Conservation (phyloP, 1,140 invertebrate species). For the Trichonephila clavata region DNA sequence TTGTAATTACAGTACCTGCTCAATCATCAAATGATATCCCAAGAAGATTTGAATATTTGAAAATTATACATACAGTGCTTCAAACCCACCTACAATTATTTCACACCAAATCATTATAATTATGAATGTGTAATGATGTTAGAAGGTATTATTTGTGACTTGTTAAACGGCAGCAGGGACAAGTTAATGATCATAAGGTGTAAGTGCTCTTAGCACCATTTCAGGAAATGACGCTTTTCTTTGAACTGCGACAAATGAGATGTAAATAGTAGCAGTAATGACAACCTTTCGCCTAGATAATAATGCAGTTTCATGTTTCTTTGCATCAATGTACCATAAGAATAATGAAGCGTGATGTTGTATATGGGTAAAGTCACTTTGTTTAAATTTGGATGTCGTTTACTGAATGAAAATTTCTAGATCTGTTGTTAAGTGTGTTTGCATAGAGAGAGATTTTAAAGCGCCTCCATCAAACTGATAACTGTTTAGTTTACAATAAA, state of each 20-base stretch:
- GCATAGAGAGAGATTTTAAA: too few relatives aligned
- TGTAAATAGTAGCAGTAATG: conserved; percentile 21
- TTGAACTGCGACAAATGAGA: not conserved
- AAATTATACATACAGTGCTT: not conserved
- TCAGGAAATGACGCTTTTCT: not conserved
- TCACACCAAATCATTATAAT: conserved; percentile 26
- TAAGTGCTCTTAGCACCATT: not conserved
- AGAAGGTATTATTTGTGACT: conserved; percentile 47
- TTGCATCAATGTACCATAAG: not conserved
- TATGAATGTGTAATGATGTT: not conserved
- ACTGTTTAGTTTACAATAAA: too few relatives aligned
- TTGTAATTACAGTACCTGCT: too few relatives aligned
- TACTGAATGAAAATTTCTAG: too few relatives aligned
- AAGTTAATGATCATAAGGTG: conserved; percentile 32
- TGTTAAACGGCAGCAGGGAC: conserved; percentile 14
- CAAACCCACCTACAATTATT: not conserved
- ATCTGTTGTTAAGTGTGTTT: too few relatives aligned
- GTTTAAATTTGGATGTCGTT: not conserved
- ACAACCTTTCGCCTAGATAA: conserved; percentile 19
- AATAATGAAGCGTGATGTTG: not conserved
- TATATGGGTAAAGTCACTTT: not conserved
- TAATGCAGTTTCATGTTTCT: conserved; percentile 17
- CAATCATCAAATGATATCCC: too few relatives aligned
- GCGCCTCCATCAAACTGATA: too few relatives aligned
- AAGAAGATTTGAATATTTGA: not conserved